Evolutionary conservation across 2,888 invertebrate species (phyloP), one percentile per base, ranked within the genome.

Genomic region (Caenorhabditis virilis): DNA sequence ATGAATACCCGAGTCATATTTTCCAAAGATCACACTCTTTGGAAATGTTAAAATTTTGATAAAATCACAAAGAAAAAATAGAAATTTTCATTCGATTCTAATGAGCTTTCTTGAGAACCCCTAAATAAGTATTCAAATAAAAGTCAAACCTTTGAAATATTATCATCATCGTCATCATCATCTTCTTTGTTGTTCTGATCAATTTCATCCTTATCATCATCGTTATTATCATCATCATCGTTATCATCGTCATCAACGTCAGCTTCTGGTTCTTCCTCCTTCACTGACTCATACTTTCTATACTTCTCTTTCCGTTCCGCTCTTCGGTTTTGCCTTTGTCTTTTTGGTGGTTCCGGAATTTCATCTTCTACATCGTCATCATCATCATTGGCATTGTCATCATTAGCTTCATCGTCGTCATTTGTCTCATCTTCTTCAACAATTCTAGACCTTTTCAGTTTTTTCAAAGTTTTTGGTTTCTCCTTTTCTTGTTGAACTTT

Each of bases 201-300:
- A 1, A 38, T 30, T 22, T 55, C 50, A 9, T 72, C 55, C 18
- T 55, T 49, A 9, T 70, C 53, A 6, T 67, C 61, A 1, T 75
- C 58, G 16, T 62, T 43, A 3, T 55, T 55, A 7, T 62, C 64
- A 11, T 35, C 46, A 20, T 53, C 53, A 27, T 56, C 56, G 22
- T 67, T 48, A 35, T 69, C 55, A 15, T 67, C 53, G 9, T 71
- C 61, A 5, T 73, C 64, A 2, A 71, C 66, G 0, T 71, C 67
- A n/a, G 65, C 67, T 23, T 69, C 72, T 30, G 46, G 63, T 25
- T 67, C 69, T 27, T 60, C 54, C 41, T 61, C 68, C 9, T 58
- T 52, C 18, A 64, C 64, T 15, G 49, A 52, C 42, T 59, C 49
- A 38, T 64, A 56, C 42, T 58, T 56, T 13, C 49, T 35, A 16